Evolutionary conservation across 2,797 vertebrate species (phyloP), one percentile per base, ranked within the genome.

Genomic region (Phrynocephalus vlangalii): DNA sequence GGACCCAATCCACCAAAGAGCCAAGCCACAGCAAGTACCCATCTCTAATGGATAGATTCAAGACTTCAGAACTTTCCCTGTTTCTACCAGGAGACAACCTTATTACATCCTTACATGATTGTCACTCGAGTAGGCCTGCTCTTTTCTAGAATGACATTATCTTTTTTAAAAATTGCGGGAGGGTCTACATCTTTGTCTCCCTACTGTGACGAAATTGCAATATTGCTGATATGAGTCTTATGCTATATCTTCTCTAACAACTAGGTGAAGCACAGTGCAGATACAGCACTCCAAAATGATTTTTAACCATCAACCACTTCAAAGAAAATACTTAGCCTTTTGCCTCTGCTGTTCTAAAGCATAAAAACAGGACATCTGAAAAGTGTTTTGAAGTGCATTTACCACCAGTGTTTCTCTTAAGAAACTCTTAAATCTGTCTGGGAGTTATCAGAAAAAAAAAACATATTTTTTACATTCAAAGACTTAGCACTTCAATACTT

Each of bases 221-320:
- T 56, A 71, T 13, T 44, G 67, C 26, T 38, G 48, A 86, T 82
- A 66, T 71, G 71, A 30, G 20, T 60, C 44, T 22, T 24, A 81
- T 50, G 15, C 1, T 0, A 6, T 38, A 73, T 60, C 28, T 63
- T 11, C 44, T 28, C 28, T 52, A 52, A 38, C 33, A n/a, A 83
- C 56, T 85, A 77, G 77, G 28, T 22, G 3, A 56, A 66, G n/a
- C 22, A 73, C 33, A 66, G 10, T 52, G 60, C 38, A 20, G 28
- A 11, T 38, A 44, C 10, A 48, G 7, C 33, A 60, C 50, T 70
- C 20, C 72, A 13, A n/a, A 82, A 72, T 7, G 24, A 67, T 30
- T 86, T 79, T n/a, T 82, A 24, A 86, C 26, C 28, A 48, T 13
- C 6, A 84, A 67, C 18, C 30, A 26, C 44, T 82, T 87, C 72